phyloP scores from a whole-genome alignment of 2,797 vertebrate genomes.

The Peromyscus melanophrys region DNA sequence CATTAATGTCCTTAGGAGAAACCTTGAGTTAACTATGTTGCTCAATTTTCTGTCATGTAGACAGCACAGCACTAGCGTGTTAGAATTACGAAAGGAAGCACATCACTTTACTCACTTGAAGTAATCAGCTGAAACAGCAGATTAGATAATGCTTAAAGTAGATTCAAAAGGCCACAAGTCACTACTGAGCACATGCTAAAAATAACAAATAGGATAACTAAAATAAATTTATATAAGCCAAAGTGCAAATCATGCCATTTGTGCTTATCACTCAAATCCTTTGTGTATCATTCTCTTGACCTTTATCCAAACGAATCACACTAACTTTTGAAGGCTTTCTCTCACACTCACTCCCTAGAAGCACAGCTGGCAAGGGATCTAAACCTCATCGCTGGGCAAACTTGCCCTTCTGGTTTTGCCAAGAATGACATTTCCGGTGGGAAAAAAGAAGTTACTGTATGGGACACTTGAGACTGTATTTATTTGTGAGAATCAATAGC shows the following conservation, averaged over 20 bases:
- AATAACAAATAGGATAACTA: constrained; percentile 49
- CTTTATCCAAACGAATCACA: constrained; percentile 87
- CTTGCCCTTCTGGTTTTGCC: constrained; percentile 89
- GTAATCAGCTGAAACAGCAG: constrained; percentile 38
- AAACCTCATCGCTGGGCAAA: constrained; percentile 88
- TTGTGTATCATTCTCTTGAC: constrained; percentile 84
- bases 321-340: constrained; percentile 81
- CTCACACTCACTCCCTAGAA: constrained; percentile 87
- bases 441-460: constrained; percentile 79
- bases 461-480: constrained; percentile 75
- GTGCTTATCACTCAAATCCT: constrained; percentile 74
- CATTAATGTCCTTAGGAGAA: constrained; percentile 59
- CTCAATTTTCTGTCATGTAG: not conserved
- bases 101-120: constrained; percentile 34
- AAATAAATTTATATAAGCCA: constrained; percentile 51
- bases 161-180: constrained; percentile 25
- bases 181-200: constrained; percentile 46
- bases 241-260: constrained; percentile 65
- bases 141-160: constrained; percentile 50
- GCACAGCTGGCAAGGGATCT: constrained; percentile 90
- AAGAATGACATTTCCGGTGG: constrained; percentile 88
- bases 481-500: constrained; percentile 55
- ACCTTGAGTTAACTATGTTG: constrained; percentile 9
- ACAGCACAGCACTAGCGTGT: not conserved
- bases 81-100: not conserved